A percentile compares a stretch with the other conserved stretches of the same genome.
These are phyloP conservation scores for Dicyrtoma fusca DNA, from an alignment of 2,888 invertebrate species.

Conservation along the genomic window DNA sequence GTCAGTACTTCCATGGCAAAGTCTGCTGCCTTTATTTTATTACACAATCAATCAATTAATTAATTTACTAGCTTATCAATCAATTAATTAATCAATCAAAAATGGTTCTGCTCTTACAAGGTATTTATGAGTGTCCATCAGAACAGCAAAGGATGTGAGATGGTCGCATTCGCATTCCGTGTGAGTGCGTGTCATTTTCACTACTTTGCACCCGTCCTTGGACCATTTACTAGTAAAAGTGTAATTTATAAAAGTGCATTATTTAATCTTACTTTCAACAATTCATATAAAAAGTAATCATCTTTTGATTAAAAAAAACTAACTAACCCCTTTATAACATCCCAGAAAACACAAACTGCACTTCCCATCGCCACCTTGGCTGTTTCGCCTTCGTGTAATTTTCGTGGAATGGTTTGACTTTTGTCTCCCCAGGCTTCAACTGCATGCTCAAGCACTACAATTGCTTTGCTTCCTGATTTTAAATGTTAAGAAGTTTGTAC, in stretches of 20 bases:
- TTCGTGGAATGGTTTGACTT: constrained; percentile 38
- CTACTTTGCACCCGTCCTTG: constrained; percentile 56
- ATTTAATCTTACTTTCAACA: too few species aligned
- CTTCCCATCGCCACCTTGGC: constrained; percentile 49
- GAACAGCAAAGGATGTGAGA: constrained; percentile 60
- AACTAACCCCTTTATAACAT: constrained; percentile 42
- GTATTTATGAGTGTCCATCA: constrained; percentile 60
- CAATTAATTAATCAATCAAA: too few species aligned
- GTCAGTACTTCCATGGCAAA: constrained; percentile 58
- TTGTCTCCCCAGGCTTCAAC: constrained; percentile 49
- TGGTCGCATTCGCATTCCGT: constrained; percentile 60
- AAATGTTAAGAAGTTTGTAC: too few species aligned
- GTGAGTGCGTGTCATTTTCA: constrained; percentile 58
- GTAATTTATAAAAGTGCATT: too few species aligned
- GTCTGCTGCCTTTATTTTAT: constrained; percentile 42
- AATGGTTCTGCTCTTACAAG: constrained; percentile 56
- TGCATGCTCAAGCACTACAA: constrained; percentile 51
- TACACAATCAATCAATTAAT: too few species aligned
- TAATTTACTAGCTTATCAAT: too few species aligned
- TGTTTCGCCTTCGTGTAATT: constrained; percentile 49
- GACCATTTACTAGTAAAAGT: constrained; percentile 54
- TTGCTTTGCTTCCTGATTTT: constrained; percentile 49
- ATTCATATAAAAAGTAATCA: too few species aligned
- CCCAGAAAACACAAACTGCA: constrained; percentile 51
- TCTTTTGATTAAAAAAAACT: too few species aligned